phyloP scores from a whole-genome alignment of 2,797 vertebrate species.

The Okamejei kenojei region DNA sequence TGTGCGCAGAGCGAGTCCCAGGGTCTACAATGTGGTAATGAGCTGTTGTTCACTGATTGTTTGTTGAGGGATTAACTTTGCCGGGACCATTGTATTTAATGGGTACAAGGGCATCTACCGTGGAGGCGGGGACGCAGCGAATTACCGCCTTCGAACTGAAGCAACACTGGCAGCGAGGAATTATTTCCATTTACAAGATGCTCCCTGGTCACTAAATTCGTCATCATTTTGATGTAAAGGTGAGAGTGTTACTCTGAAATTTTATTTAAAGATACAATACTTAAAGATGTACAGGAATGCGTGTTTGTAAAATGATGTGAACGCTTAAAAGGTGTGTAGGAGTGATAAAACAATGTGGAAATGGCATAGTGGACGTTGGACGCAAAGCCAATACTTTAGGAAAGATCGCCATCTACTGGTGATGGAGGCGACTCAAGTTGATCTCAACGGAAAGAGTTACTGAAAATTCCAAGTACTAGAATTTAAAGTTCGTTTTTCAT shows the following conservation, averaged over 20 bases:
- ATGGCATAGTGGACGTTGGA: background rate
- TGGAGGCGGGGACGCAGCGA: background rate
- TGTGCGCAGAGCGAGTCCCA: background rate
- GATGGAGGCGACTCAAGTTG: background rate
- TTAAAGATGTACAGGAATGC: background rate
- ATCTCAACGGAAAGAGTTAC: background rate
- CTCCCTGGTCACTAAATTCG: background rate
- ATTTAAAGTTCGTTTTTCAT: background rate
- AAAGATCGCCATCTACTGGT: background rate
- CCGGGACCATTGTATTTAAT: background rate
- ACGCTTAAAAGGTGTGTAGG: no score
- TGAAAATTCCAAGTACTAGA: background rate
- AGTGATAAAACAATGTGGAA: background rate
- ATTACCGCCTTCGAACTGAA: background rate
- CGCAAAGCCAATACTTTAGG: background rate
- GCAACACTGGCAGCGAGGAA: background rate
- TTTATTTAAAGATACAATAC: background rate
- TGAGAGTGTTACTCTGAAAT: background rate
- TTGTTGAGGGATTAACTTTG: background rate
- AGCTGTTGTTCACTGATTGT: background rate
- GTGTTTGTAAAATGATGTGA: background rate
- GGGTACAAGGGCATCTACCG: background rate
- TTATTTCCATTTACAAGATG: background rate
- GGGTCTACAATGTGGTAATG: background rate
- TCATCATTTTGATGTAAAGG: background rate